Evolutionary conservation across 2,888 invertebrate species (phyloP).

Genomic region (Tiphia femorata): DNA sequence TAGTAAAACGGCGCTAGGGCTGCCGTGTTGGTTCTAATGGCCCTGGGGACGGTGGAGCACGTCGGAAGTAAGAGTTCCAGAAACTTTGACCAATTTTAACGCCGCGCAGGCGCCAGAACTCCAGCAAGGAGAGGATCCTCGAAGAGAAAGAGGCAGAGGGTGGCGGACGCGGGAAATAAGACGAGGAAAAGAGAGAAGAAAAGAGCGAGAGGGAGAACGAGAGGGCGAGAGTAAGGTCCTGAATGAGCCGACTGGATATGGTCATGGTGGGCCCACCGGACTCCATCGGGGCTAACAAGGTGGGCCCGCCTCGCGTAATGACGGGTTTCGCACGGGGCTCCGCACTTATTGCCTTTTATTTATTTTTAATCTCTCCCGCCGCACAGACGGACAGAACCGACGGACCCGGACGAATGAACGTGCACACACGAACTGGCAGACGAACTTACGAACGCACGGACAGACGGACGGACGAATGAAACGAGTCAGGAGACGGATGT

Average conservation of each 20-base stretch:
- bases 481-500: conserved; percentile 32
- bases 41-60: conserved; percentile 13
- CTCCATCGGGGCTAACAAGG: conserved; percentile 62
- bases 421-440: conserved; percentile 48
- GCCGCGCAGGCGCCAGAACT: conserved; percentile 65
- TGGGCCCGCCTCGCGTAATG: conserved; percentile 68
- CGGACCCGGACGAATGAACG: conserved; percentile 16
- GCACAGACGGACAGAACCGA: conserved; percentile 41
- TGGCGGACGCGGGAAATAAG: no score
- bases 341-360: conserved; percentile 68
- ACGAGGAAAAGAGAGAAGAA: no score
- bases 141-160: no score
- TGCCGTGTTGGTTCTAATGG: conserved; percentile 31
- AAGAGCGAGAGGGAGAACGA: conserved; percentile 21
- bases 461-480: conserved; percentile 32
- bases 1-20: no score
- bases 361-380: conserved; percentile 64
- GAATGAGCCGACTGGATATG: conserved; percentile 60
- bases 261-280: conserved; percentile 57
- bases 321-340: conserved; percentile 68
- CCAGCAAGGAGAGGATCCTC: conserved; percentile 37
- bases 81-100: conserved; percentile 68
- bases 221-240: conserved; percentile 45
- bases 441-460: conserved; percentile 41
- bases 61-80: conserved; percentile 58